A percentile compares a stretch with the other conserved stretches of the same genome.
phyloP scores from a whole-genome alignment of 2,888 invertebrate genomes.

The Escarpia spicata region DNA sequence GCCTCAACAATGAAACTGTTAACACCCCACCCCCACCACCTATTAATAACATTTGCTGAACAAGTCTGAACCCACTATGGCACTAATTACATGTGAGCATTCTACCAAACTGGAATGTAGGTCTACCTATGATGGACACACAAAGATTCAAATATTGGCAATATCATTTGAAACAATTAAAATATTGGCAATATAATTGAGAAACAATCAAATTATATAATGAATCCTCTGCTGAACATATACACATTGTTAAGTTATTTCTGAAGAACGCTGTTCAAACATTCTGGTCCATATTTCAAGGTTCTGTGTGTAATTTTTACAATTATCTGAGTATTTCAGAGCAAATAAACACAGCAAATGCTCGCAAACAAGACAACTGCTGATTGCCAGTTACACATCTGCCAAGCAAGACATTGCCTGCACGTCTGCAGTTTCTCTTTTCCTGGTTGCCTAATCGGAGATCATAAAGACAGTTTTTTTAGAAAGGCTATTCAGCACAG shows the following conservation, averaged over 20 bases:
- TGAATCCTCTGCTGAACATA: neutral
- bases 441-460: neutral
- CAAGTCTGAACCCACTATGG: neutral
- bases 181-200: neutral
- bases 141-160: neutral
- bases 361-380: no score
- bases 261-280: no score
- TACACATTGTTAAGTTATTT: no score
- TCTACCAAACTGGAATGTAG: no score
- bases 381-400: neutral
- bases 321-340: no score
- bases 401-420: neutral
- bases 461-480: neutral
- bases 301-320: no score
- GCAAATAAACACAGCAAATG: no score
- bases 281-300: no score
- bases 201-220: neutral
- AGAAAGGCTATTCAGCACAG: neutral
- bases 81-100: neutral
- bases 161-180: neutral
- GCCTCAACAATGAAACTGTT: neutral
- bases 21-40: neutral
- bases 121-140: neutral
- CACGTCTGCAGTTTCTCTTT: neutral
- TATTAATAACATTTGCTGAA: neutral